Evolutionary conservation across 2,113 vertebrate species (phyloP).

Genomic region (Arvicanthis niloticus): DNA sequence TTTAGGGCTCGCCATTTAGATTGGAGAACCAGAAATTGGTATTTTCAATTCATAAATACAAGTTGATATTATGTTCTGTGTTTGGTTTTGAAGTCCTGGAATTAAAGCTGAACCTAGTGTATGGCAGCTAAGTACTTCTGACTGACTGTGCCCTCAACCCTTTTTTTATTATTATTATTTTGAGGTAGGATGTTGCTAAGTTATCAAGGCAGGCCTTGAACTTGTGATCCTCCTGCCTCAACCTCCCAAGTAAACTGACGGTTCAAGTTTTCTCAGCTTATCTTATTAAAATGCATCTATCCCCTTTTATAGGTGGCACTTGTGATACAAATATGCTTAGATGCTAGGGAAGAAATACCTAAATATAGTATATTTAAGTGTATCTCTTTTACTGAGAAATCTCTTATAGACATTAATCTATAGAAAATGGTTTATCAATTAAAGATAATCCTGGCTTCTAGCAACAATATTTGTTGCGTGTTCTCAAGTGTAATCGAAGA

Average conservation of each 20-base stretch:
- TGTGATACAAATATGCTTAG: slow-evolving; percentile 51
- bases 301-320: background rate
- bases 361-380: slow-evolving; percentile 47
- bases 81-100: background rate
- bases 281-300: slow-evolving; percentile 4
- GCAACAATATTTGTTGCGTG: background rate
- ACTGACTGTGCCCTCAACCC: background rate
- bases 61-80: background rate
- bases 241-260: background rate
- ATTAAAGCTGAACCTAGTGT: background rate
- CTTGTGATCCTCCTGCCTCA: background rate
- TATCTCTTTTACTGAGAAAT: slow-evolving; percentile 31
- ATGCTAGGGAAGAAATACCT: background rate
- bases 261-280: background rate
- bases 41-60: background rate
- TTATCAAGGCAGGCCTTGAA: background rate
- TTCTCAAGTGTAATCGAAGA: background rate
- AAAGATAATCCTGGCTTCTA: background rate
- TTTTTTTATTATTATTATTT: background rate
- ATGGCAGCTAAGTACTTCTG: background rate
- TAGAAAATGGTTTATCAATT: background rate
- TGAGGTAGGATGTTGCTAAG: background rate
- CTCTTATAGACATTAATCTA: slow-evolving; percentile 35
- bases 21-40: background rate
- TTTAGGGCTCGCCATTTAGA: too few relatives aligned